Percentiles rank a stretch among this genome's conserved stretches.
These are phyloP conservation scores for Haemorhous mexicanus DNA, from an alignment of 2,113 vertebrate species.

Conservation along the genomic window DNA sequence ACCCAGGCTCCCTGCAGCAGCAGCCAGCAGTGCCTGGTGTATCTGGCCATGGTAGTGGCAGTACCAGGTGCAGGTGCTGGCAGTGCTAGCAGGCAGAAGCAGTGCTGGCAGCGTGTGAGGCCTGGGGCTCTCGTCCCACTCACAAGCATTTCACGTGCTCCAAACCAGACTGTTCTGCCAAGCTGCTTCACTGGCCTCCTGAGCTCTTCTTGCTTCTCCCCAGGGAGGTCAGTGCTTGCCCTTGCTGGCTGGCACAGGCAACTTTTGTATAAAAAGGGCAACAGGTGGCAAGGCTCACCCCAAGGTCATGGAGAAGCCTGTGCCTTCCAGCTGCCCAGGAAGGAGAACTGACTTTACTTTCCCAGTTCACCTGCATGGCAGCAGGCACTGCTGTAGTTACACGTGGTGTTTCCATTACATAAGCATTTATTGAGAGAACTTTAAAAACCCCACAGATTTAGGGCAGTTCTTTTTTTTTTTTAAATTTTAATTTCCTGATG, in stretches of 20 bases:
- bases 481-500: neutral
- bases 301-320: neutral
- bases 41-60: accelerated
- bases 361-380: neutral
- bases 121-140: neutral
- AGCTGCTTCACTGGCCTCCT: neutral
- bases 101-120: accelerated
- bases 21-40: neutral
- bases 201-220: neutral
- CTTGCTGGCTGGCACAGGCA: neutral
- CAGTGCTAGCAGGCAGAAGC: neutral
- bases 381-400: neutral
- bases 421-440: neutral
- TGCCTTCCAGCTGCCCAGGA: neutral
- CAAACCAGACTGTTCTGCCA: neutral
- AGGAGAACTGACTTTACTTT: neutral
- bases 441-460: neutral
- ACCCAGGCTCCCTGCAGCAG: neutral
- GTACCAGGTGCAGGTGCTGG: neutral
- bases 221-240: neutral
- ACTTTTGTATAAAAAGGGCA: slow-evolving; percentile 29
- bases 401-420: neutral
- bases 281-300: neutral
- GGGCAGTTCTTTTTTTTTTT: neutral
- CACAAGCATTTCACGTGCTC: neutral